These are phyloP conservation scores for Lochmaea crataegi DNA, from an alignment of 2,888 invertebrate species.

Conservation along the genomic window DNA sequence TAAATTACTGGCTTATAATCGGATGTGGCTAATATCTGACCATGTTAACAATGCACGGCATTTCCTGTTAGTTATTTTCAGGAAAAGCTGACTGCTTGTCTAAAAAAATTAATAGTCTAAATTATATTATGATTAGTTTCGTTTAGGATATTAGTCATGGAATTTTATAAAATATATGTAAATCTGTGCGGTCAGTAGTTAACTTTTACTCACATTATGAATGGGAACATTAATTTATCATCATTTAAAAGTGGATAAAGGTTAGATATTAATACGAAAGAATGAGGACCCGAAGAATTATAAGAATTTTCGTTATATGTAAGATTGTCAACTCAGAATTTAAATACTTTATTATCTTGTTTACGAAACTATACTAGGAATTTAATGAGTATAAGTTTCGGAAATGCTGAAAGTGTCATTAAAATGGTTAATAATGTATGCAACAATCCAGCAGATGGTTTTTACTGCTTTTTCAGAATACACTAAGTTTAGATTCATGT, in stretches of 20 bases:
- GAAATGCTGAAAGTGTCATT: too few species aligned
- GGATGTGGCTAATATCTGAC: not conserved
- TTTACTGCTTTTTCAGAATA: too few species aligned
- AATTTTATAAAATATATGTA: constrained; percentile 21
- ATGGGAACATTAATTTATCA: constrained; percentile 10
- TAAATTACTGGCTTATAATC: not conserved
- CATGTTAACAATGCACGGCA: constrained; percentile 17
- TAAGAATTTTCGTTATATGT: too few species aligned
- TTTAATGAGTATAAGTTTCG: too few species aligned
- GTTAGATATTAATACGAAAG: not conserved
- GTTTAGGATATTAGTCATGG: constrained; percentile 18
- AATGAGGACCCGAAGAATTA: not conserved
- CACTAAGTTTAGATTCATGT: too few species aligned
- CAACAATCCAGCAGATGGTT: too few species aligned
- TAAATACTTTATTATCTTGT: too few species aligned
- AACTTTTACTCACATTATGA: constrained; percentile 3
- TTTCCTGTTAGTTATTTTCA: constrained; percentile 12
- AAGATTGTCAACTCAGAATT: too few species aligned
- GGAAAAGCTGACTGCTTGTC: constrained; percentile 17
- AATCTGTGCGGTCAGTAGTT: constrained; percentile 17
- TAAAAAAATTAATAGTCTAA: constrained; percentile 10
- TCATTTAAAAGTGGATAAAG: not conserved
- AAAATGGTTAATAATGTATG: too few species aligned
- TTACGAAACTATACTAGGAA: too few species aligned
- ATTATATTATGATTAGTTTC: constrained; percentile 11